Conservation (phyloP, 2,888 invertebrate genomes). For the Tyria jacobaeae region DNA sequence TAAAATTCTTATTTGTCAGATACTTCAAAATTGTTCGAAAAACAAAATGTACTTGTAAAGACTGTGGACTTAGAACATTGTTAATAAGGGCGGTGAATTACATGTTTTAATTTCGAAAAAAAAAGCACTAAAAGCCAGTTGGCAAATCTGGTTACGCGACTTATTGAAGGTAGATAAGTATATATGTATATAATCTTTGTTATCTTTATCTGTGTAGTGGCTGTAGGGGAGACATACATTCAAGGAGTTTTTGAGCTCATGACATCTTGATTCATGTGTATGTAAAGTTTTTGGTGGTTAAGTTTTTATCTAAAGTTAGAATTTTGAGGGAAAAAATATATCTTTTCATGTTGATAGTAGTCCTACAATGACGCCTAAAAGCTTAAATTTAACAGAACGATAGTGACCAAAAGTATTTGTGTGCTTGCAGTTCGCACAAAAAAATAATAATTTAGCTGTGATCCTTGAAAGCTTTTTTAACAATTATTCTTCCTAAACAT, state of each 20-base stretch:
- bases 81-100: too few species aligned
- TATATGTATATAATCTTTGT: too few species aligned
- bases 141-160: neutral
- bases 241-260: neutral
- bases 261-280: neutral
- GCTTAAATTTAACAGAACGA: neutral
- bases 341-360: too few species aligned
- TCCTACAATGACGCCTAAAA: neutral
- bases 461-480: neutral
- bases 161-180: neutral
- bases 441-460: slow-evolving; percentile 7
- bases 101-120: too few species aligned
- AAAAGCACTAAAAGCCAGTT: too few species aligned
- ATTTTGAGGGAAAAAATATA: neutral
- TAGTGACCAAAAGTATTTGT: slow-evolving; percentile 5
- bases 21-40: too few species aligned
- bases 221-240: neutral
- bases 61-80: too few species aligned
- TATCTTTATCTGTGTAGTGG: neutral
- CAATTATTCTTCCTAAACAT: neutral
- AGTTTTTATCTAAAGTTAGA: neutral
- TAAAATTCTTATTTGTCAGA: too few species aligned
- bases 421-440: slow-evolving; percentile 9
- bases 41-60: too few species aligned
- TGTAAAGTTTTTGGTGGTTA: too few species aligned